Evolutionary conservation across 2,888 invertebrate species (phyloP), one percentile per base, ranked within the genome.

Genomic region (Tolmerus cingulatus): DNA sequence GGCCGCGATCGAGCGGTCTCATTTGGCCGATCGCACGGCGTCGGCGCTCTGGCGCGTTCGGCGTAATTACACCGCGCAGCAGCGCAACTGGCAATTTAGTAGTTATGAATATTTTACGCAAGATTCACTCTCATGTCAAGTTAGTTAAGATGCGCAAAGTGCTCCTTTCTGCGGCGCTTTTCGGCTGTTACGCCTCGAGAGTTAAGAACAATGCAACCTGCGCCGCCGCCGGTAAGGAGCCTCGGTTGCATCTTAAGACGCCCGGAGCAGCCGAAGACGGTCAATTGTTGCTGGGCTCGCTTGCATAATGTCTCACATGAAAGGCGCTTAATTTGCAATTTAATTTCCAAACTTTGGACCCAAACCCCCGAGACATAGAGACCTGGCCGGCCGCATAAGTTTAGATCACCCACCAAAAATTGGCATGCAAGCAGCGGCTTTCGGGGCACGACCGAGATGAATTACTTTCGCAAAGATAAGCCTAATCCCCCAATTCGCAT

Each of bases 61-160:
- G 55, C 81, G 81, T 81, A 34, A 76, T 76, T 55, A 81, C 27
- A 51, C 2, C 55, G 81, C n/a, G 43, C 14, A 43, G 23, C 78
- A 76, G 34, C 16, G 40, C 46, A 27, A 78, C 27, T 14, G 19
- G 14, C 43, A 16, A 27, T 40, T 78, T 78, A 78, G 27, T 19
- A 27, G 19, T 46, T 78, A 43, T 81, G 81, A 55, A 81, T 27
- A 30, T 34, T 81, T 81, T 55, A 81, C 34, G 81, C 81, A 81
- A 81, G 81, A 81, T 81, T 30, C 55, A 81, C 19, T 81, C 55
- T 34, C 81, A 81, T 81, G 81, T 55, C 81, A 55, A 27, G 30
- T 55, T 34, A 27, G 14, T 34, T 51, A 78, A 16, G 40, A n/a
- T 55, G 5, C 51, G 19, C 55, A 81, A 30, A 81, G n/a, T 27